Base-by-base conservation (phyloP, 1,140 invertebrate species). In the Marisa cornuarietis region DNA sequence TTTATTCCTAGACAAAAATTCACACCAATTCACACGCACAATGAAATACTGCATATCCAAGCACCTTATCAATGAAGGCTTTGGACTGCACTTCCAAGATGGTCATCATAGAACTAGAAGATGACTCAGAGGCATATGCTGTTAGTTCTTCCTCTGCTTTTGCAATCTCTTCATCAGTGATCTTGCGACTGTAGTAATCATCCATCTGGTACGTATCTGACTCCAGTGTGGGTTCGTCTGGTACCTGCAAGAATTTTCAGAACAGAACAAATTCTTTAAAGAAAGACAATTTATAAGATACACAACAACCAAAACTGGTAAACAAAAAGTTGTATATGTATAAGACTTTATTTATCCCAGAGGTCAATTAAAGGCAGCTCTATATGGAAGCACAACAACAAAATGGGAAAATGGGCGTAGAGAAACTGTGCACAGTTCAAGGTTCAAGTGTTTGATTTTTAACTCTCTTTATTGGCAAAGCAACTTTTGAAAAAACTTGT, bases 1-100 rank as follows among this genome's bases (percentile, higher is more conserved):
- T 54, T 14, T 54, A 54, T 54, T 54, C 14, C 14, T 58, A 9
- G 54, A 58, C 4, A 14, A 58, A 11, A 58, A 58, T 58, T 58
- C 16, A 58, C 69, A 71, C n/a, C 18, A 14, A 42, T 26, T 8
- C 31, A 71, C 0, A 71, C 69, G 49, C n/a, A 71, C n/a, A 24
- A 1, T 18, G 6, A 71, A 9, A 13, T 26, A 31, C n/a, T 13
- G 11, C 54, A 18, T 7, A 18, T 24, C 22, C 22, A 78, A 79
- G 79, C 79, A 87, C 86, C 82, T 83, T 85, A 49, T 84, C 81
- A 69, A 85, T 82, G 68, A 86, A 68, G 26, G 78, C 42, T 75
- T 83, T 87, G 63, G 85, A 69, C 10, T 63, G 79, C 31, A 31
- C 65, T 52, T 87, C 86, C 76, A 87, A 16, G 42, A 26, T 61